Percentiles rank a stretch among this genome's conserved stretches.
These are phyloP conservation scores for cat (Felis catus) DNA, from an alignment of 2,113 vertebrate species.

Conservation along the genomic window F.catus_Fca126_mat1.0 CM031421.1:91886001-91886500, in stretches of 20 bases:
- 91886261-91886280: background rate
- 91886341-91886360: background rate
- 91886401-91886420: too few species aligned
- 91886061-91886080: conserved; percentile 73
- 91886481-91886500: too few species aligned
- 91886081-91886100: conserved; percentile 69
- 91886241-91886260: background rate
- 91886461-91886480: too few species aligned
- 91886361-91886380: background rate
- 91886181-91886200: conserved; percentile 46
- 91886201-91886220: conserved; percentile 1
- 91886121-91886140: conserved; percentile 69
- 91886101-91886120: conserved; percentile 61
- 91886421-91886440: too few species aligned
- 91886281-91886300: background rate
- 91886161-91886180: conserved; percentile 17
- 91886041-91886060: conserved; percentile 66
- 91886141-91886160: conserved; percentile 58
- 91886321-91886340: background rate
- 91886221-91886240: background rate
- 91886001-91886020: conserved; percentile 79
- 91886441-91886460: too few species aligned
- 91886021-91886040: conserved; percentile 72
- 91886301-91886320: background rate
- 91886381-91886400: too few species aligned